These are phyloP conservation scores for Electrophaes corylata DNA, from an alignment of 2,888 invertebrate genomes.

Conservation along the genomic window DNA sequence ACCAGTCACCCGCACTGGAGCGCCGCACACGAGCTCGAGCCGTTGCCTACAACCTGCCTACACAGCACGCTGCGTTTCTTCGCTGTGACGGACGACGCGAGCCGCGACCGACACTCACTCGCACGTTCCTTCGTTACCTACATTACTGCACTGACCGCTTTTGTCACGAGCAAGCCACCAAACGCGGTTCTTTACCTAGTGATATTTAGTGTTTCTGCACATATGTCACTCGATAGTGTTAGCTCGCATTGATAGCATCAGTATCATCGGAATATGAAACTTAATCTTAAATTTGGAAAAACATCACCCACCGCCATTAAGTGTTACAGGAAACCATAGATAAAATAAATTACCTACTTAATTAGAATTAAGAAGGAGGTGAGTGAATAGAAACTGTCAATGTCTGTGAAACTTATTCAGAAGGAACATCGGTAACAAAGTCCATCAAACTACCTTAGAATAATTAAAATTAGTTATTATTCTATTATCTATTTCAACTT, in stretches of 20 bases:
- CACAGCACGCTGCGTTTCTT: no score
- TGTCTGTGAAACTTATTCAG: no score
- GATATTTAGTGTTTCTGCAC: neutral
- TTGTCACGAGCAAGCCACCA: neutral
- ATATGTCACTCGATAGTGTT: conserved; percentile 6
- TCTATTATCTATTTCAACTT: no score
- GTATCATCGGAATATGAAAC: conserved; percentile 4
- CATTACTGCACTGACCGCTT: conserved; percentile 8
- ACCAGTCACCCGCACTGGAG: no score
- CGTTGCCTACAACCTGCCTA: neutral
- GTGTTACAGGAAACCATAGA: neutral
- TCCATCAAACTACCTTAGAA: no score
- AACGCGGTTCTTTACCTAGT: neutral
- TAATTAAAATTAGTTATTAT: no score
- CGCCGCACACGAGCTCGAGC: conserved; percentile 66
- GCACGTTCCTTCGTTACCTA: conserved; percentile 13
- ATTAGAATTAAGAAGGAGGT: neutral
- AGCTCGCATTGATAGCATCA: neutral
- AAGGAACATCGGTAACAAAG: no score
- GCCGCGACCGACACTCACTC: neutral
- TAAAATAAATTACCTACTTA: no score
- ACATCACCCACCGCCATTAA: conserved; percentile 17
- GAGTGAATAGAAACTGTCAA: neutral
- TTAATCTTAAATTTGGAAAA: neutral
- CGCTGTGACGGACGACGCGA: neutral